phyloP scores from a whole-genome alignment of 2,888 invertebrate species.

The Choreutis nemorana region DNA sequence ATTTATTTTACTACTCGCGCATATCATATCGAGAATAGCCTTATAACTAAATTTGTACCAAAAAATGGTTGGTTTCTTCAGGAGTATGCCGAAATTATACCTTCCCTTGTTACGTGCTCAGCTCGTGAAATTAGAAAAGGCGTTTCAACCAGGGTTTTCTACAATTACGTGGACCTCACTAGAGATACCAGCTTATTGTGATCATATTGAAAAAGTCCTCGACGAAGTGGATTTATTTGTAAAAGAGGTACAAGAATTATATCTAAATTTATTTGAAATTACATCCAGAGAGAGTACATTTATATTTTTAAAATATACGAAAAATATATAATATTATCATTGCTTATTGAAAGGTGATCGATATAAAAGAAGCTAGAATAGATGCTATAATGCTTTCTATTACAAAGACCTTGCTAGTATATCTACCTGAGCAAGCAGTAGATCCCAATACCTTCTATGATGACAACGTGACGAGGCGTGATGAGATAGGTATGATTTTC shows the following conservation, averaged over 20 bases:
- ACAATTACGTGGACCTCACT: constrained; percentile 85
- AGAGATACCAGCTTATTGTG: constrained; percentile 71
- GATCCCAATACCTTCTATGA: constrained; percentile 69
- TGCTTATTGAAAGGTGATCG: constrained; percentile 62
- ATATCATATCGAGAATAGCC: not conserved
- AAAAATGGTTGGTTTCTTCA: constrained; percentile 14
- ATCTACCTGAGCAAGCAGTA: constrained; percentile 69
- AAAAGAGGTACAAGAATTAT: constrained; percentile 56
- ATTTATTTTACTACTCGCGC: no score
- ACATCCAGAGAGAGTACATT: no score
- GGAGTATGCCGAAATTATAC: constrained; percentile 72
- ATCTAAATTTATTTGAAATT: constrained; percentile 6
- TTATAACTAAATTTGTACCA: not conserved
- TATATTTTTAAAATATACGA: no score
- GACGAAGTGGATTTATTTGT: constrained; percentile 71
- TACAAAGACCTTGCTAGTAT: constrained; percentile 67
- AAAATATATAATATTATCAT: no score
- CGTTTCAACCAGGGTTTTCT: constrained; percentile 78
- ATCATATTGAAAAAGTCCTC: constrained; percentile 61
- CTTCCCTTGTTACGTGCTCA: constrained; percentile 73
- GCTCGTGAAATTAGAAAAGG: constrained; percentile 72
- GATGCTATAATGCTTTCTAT: constrained; percentile 73
- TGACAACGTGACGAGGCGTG: constrained; percentile 67
- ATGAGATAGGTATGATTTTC: constrained; percentile 42
- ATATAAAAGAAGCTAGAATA: constrained; percentile 79